A percentile compares a stretch with the other conserved stretches of the same genome.
phyloP scores from a whole-genome alignment of 2,113 vertebrate species.

The Pygathrix nemaeus region DNA sequence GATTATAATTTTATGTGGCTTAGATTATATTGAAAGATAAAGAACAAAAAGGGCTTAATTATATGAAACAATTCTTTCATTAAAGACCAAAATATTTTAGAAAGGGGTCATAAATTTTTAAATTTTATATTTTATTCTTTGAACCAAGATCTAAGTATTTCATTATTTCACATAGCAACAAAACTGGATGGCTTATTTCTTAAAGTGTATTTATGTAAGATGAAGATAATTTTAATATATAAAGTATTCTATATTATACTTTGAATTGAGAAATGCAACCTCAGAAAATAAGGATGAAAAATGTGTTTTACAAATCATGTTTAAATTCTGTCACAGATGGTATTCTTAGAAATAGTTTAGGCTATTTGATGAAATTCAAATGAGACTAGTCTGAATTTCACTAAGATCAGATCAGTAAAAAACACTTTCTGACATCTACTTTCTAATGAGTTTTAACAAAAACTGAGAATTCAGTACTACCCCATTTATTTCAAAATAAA shows the following conservation, averaged over 20 bases:
- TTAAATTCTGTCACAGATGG: neutral
- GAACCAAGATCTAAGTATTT: neutral
- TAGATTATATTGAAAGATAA: neutral
- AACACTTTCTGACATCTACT: conserved; percentile 22
- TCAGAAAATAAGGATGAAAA: neutral
- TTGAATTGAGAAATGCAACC: neutral
- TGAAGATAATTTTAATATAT: neutral
- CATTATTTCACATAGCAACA: neutral
- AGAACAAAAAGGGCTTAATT: neutral
- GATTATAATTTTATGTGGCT: neutral
- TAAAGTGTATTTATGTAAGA: neutral
- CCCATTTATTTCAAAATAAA: conserved; percentile 12
- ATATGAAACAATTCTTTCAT: neutral
- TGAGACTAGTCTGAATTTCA: neutral
- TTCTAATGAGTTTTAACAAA: conserved; percentile 37
- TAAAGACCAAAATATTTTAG: conserved; percentile 26
- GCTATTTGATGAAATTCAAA: neutral
- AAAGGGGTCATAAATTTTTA: neutral
- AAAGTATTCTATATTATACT: neutral
- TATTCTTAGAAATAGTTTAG: neutral
- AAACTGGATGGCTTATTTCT: neutral
- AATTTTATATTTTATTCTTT: neutral
- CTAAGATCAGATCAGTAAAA: neutral
- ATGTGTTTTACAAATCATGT: neutral
- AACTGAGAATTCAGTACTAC: neutral